Evolutionary conservation across 2,797 vertebrate species (phyloP).

Genomic region (Tarsius wallacei): DNA sequence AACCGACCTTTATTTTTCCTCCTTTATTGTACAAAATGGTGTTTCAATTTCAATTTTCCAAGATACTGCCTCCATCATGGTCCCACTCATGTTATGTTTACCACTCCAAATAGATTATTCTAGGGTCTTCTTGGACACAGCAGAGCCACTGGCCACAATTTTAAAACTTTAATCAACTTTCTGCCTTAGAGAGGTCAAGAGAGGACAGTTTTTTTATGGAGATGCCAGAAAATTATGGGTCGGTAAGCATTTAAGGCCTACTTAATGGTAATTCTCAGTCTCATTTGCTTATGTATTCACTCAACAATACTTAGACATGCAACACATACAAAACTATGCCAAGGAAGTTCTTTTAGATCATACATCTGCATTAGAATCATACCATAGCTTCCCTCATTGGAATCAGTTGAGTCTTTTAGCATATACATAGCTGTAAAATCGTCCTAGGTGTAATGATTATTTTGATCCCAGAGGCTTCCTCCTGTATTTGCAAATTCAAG

Average conservation of each 20-base stretch:
- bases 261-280: too few relatives aligned
- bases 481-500: not conserved
- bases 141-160: not conserved
- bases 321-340: not conserved
- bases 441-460: not conserved
- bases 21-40: not conserved
- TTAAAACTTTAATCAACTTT: not conserved
- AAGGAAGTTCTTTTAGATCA: not conserved
- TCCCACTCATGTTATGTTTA: not conserved
- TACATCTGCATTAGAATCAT: not conserved
- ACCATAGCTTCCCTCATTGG: not conserved
- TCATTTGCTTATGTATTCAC: not conserved
- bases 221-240: not conserved
- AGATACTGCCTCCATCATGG: not conserved
- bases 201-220: not conserved
- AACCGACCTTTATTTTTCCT: not conserved
- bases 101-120: not conserved
- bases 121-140: not conserved
- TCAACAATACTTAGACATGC: constrained; percentile 8
- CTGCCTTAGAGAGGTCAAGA: not conserved
- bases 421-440: not conserved
- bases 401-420: not conserved
- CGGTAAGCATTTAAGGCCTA: not conserved
- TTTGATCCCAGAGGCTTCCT: not conserved
- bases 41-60: not conserved